Evolutionary conservation across 92 coral and sea anemone genomes (phyloP).

Genomic region (Galaxea fascicularis): DNA sequence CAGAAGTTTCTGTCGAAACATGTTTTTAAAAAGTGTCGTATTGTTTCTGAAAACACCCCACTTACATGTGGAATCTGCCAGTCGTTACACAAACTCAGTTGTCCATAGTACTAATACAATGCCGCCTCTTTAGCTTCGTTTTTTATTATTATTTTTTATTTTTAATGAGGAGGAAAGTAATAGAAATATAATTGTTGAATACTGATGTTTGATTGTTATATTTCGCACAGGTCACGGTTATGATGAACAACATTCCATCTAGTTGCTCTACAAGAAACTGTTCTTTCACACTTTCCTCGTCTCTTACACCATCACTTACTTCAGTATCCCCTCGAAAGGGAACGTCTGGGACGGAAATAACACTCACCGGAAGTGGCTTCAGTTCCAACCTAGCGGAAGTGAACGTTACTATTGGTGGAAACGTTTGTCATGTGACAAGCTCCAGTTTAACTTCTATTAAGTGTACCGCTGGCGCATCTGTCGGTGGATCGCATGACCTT

Average conservation of each 20-base stretch:
- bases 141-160: too few relatives aligned
- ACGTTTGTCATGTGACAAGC: slow-evolving; percentile 65
- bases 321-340: slow-evolving; percentile 64
- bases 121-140: too few relatives aligned
- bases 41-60: too few relatives aligned
- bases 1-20: too few relatives aligned
- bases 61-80: too few relatives aligned
- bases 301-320: slow-evolving; percentile 69
- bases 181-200: not conserved
- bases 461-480: slow-evolving; percentile 65
- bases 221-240: slow-evolving; percentile 70
- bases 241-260: slow-evolving; percentile 72
- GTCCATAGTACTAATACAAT: too few relatives aligned
- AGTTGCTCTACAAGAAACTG: slow-evolving; percentile 78
- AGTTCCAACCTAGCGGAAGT: slow-evolving; percentile 60
- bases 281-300: slow-evolving; percentile 61
- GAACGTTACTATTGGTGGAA: slow-evolving; percentile 75
- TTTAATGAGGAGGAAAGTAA: not conserved
- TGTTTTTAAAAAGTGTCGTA: too few relatives aligned
- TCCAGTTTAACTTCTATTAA: slow-evolving; percentile 56
- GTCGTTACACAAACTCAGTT: too few relatives aligned
- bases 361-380: slow-evolving; percentile 81
- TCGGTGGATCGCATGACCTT: slow-evolving; percentile 64
- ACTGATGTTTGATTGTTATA: not conserved
- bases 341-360: slow-evolving; percentile 58